Evolutionary conservation across 2,113 vertebrate genomes (phyloP).

Genomic region (Oryctolagus cuniculus): mOryCun1.1 NC_091443.1:106695501-106696000

Average conservation of each 20-base stretch:
- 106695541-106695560: no score
- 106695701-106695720: neutral
- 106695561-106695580: no score
- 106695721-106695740: neutral
- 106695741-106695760: neutral
- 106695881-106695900: neutral
- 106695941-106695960: neutral
- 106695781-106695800: neutral
- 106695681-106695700: no score
- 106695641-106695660: no score
- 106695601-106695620: no score
- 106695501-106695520: no score
- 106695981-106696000: neutral
- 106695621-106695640: no score
- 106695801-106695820: neutral
- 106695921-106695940: neutral
- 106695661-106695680: no score
- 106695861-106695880: neutral
- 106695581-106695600: no score
- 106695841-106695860: neutral
- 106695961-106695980: neutral
- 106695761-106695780: neutral
- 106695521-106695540: no score
- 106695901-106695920: neutral
- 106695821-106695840: neutral